Evolutionary conservation across 2,888 invertebrate genomes (phyloP), one percentile per base, ranked within the genome.

Genomic region (Nymphalis urticae): DNA sequence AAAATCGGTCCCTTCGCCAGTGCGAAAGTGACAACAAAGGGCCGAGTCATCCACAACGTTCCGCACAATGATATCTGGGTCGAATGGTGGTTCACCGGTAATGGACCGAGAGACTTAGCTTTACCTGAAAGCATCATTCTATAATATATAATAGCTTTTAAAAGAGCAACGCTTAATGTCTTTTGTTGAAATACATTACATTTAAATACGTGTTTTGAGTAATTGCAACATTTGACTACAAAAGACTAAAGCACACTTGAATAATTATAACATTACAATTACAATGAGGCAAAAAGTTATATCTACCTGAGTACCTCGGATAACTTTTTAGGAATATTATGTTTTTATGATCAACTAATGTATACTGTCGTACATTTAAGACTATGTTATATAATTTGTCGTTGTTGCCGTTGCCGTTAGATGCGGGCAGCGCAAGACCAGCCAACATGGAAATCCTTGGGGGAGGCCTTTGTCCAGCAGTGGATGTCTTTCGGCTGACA

Each of bases 21-120:
- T 77, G 79, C 80, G 77, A 75, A 76, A 79, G 77, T 82, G 82
- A 84, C 83, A 86, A 87, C 88, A 88, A 88, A 87, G 84, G 85
- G 83, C 78, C 84, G 82, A 85, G 84, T 86, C 84, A 86, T 85
- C 85, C 42, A 82, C 81, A 81, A 81, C 82, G 84, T 76, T 76
- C 75, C 75, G 75, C 76, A 88, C 87, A 87, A 87, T 85, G 75
- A 82, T 79, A 84, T 80, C 77, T 80, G 75, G 83, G 85, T 84
- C 83, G 81, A 85, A 80, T 80, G 80, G 75, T 76, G 75, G 73
- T 73, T 77, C 72, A 69, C 73, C 76, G 77, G 76, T 83, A 85
- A 86, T 85, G 83, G 80, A 58, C 63, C 48, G 27, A 63, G 50
- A 67, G 67, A 21, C 62, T 61, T 58, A 42, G 42, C 58, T 68